Percentiles rank a stretch among this genome's conserved stretches.
Evolutionary conservation across 1,140 invertebrate genomes (phyloP).

Genomic region (Doryteuthis pealeii): DNA sequence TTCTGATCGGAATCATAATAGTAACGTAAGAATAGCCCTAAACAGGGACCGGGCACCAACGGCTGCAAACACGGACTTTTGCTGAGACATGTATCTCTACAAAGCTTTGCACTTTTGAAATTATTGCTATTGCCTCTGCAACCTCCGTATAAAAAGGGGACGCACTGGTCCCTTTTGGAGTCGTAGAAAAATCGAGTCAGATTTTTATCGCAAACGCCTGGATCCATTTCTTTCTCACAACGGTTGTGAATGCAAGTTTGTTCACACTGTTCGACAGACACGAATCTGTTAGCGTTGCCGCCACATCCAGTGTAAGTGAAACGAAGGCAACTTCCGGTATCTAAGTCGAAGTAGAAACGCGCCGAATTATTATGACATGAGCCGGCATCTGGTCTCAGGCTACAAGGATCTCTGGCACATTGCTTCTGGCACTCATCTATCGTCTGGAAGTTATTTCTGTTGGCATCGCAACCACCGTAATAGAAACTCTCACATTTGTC

Average conservation of each 20-base stretch:
- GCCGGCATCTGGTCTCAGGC: constrained; percentile 10
- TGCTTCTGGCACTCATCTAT: constrained; percentile 52
- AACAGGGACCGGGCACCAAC: too few relatives aligned
- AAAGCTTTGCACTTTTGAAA: too few relatives aligned
- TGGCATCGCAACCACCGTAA: constrained; percentile 58
- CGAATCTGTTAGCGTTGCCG: constrained; percentile 58
- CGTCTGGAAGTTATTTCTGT: constrained; percentile 58
- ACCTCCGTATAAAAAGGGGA: too few relatives aligned
- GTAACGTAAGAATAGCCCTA: too few relatives aligned
- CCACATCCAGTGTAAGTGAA: constrained; percentile 56
- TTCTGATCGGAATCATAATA: too few relatives aligned
- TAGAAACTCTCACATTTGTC: constrained; percentile 51
- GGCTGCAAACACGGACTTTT: too few relatives aligned
- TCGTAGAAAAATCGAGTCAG: too few relatives aligned
- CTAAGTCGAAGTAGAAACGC: constrained; percentile 30
- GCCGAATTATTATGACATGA: constrained; percentile 18
- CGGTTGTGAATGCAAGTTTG: constrained; percentile 63
- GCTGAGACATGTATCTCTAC: too few relatives aligned
- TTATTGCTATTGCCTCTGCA: too few relatives aligned
- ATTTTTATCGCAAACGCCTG: too few relatives aligned
- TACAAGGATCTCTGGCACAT: constrained; percentile 29
- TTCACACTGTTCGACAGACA: constrained; percentile 39
- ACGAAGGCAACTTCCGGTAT: constrained; percentile 25
- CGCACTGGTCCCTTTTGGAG: too few relatives aligned
- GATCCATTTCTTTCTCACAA: too few relatives aligned